Conservation (phyloP, 1,140 invertebrate species). For the Dermatophagoides farinae region DNA sequence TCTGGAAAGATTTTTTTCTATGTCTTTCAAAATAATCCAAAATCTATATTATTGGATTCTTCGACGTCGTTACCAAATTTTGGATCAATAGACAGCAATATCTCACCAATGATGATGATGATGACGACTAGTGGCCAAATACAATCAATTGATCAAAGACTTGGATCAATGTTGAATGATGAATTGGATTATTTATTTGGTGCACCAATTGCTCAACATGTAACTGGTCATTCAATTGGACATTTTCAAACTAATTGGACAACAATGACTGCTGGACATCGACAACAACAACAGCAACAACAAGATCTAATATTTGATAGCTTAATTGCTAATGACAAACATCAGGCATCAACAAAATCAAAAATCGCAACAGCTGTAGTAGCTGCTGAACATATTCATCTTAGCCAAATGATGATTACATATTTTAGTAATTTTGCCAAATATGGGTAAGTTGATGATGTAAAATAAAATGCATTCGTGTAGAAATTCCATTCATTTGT, state of each 20-base stretch:
- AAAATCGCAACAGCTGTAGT: too few species aligned
- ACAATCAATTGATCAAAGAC: constrained; percentile 31
- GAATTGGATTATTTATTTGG: constrained; percentile 39
- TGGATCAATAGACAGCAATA: too few species aligned
- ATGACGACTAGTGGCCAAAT: too few species aligned
- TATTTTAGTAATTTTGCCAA: constrained; percentile 35
- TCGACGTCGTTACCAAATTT: too few species aligned
- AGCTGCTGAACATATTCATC: constrained; percentile 29
- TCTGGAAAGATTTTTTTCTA: not conserved
- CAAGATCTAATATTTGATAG: too few species aligned
- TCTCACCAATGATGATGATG: too few species aligned
- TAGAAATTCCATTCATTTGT: too few species aligned
- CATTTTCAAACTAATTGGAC: constrained; percentile 37
- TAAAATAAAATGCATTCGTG: too few species aligned
- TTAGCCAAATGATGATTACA: constrained; percentile 44
- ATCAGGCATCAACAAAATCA: too few species aligned
- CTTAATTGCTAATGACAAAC: too few species aligned
- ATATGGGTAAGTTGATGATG: constrained; percentile 26
- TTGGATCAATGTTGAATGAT: constrained; percentile 29
- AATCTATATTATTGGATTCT: not conserved
- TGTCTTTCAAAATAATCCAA: constrained; percentile 6
- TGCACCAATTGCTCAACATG: constrained; percentile 43
- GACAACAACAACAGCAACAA: too few species aligned
- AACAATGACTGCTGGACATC: too few species aligned
- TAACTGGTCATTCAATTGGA: constrained; percentile 34